Evolutionary conservation across 2,797 vertebrate genomes (phyloP).

Genomic region (Danio choprae): DNA sequence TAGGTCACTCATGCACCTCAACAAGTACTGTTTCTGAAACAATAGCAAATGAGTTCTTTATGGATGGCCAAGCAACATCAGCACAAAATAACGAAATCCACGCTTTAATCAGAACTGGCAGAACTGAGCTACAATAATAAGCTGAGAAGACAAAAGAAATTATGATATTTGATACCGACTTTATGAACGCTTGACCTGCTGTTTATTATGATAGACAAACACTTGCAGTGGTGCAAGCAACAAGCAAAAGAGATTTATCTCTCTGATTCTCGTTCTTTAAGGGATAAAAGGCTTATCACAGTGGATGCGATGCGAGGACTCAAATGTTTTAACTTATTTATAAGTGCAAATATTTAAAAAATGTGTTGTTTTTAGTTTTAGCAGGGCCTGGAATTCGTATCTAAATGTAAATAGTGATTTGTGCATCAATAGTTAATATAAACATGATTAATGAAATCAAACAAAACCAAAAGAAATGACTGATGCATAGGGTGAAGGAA

Average conservation of each 20-base stretch:
- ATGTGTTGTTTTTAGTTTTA: background rate
- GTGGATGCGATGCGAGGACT: background rate
- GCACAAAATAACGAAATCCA: constrained; percentile 1
- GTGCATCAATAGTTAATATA: background rate
- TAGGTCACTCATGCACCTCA: constrained; percentile 6
- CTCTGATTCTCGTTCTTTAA: background rate
- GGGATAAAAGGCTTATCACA: background rate
- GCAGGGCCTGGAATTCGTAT: background rate
- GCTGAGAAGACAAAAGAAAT: background rate
- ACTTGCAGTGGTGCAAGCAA: background rate
- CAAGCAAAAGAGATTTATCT: background rate
- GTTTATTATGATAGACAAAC: constrained; percentile 9
- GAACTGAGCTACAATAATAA: background rate
- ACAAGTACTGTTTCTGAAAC: background rate
- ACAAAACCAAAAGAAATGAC: background rate
- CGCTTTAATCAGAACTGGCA: constrained; percentile 1
- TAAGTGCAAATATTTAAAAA: background rate
- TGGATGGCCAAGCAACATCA: constrained; percentile 5
- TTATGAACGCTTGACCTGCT: background rate
- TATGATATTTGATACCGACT: background rate
- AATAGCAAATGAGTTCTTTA: background rate
- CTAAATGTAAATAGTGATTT: background rate
- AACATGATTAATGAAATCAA: background rate
- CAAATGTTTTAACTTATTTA: background rate
- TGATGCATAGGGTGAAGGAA: background rate